Percentiles rank a stretch among this genome's conserved stretches.
Evolutionary conservation across 2,113 vertebrate genomes (phyloP).

Genomic region (Pseudopodoces humilis): DNA sequence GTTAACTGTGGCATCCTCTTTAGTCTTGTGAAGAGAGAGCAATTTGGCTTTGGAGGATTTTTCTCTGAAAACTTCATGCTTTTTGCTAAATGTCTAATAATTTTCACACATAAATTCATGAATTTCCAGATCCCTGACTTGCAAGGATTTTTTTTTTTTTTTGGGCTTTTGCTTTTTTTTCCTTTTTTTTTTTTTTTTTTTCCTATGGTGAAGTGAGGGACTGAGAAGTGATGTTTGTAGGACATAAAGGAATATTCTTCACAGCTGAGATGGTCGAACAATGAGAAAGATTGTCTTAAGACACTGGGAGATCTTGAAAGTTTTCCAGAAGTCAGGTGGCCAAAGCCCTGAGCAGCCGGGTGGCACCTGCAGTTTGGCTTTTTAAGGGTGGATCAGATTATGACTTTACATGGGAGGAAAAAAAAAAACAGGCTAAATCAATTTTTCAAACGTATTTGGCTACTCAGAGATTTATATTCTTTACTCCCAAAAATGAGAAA

Average conservation of each 20-base stretch:
- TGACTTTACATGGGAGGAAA: not conserved
- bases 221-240: not conserved
- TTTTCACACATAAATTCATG: not conserved
- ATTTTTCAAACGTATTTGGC: not conserved
- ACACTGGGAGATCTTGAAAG: not conserved
- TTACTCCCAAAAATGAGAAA: not conserved
- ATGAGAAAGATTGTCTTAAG: not conserved
- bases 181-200: not conserved
- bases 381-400: not conserved
- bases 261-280: not conserved
- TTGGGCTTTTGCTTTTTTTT: no score
- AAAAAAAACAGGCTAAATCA: rapidly evolving
- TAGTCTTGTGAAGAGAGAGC: not conserved
- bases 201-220: not conserved
- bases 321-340: not conserved
- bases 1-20: not conserved
- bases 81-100: not conserved
- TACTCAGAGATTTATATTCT: not conserved
- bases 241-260: not conserved
- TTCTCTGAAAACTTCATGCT: not conserved
- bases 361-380: not conserved
- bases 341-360: not conserved
- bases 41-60: not conserved
- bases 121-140: not conserved
- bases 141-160: not conserved